Percentiles rank a stretch among this genome's conserved stretches.
phyloP scores from a whole-genome alignment of 2,113 vertebrate genomes.

The Prionailurus viverrinus region DNA sequence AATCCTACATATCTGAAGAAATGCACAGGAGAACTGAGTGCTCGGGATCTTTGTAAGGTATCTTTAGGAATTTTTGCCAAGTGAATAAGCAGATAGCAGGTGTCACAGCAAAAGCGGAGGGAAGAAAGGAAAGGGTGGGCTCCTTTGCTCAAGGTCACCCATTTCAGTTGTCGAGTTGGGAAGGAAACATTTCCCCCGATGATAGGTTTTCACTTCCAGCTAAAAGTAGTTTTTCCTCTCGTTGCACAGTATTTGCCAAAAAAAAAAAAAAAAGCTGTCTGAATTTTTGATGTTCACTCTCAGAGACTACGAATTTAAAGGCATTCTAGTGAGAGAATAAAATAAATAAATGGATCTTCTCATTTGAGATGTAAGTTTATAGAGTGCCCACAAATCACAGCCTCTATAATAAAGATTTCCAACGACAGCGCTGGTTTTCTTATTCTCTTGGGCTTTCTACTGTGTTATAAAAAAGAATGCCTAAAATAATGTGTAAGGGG shows the following conservation, averaged over 20 bases:
- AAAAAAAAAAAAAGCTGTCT: not conserved
- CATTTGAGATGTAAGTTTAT: conserved; percentile 50
- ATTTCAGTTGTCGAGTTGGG: not conserved
- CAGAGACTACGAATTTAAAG: conserved; percentile 54
- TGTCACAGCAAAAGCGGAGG: not conserved
- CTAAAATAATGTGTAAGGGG: not conserved
- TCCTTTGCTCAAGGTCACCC: not conserved
- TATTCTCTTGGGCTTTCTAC: not conserved
- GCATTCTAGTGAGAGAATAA: conserved; percentile 49
- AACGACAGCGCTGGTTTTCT: not conserved
- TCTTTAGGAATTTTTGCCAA: not conserved
- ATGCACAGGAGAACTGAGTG: not conserved
- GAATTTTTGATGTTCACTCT: conserved; percentile 14
- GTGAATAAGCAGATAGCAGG: not conserved
- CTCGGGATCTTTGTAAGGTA: not conserved
- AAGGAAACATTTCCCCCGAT: not conserved
- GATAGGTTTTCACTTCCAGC: not conserved
- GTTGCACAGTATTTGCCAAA: not conserved
- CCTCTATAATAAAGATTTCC: not conserved
- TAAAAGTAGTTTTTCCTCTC: not conserved
- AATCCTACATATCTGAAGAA: accelerated
- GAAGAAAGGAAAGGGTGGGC: too few relatives aligned
- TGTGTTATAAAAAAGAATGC: not conserved
- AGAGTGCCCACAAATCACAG: conserved; percentile 47
- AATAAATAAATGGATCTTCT: conserved; percentile 42